Conservation (phyloP, 2,888 invertebrate species). For the Choristoneura rosaceana region DNA sequence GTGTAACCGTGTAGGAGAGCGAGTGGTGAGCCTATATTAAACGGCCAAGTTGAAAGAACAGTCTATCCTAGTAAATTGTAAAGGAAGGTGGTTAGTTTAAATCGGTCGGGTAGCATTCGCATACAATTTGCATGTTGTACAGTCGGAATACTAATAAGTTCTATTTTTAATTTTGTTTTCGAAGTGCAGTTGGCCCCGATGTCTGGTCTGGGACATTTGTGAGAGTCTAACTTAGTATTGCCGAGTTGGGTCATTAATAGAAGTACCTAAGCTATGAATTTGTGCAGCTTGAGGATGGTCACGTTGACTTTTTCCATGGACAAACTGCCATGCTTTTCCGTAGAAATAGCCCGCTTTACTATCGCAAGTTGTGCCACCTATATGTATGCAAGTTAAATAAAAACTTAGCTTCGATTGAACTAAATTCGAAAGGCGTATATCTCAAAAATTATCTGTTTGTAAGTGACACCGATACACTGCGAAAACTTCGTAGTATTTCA, state of each 20-base stretch:
- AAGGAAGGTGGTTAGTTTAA: slow-evolving; percentile 30
- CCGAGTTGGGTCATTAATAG: neutral
- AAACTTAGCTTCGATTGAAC: neutral
- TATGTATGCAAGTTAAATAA: too few species aligned
- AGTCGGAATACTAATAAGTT: slow-evolving; percentile 66
- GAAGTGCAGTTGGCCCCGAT: slow-evolving; percentile 46
- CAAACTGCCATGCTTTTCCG: too few species aligned
- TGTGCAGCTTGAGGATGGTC: neutral
- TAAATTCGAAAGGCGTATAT: too few species aligned
- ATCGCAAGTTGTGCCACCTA: too few species aligned
- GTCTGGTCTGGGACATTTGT: slow-evolving; percentile 14
- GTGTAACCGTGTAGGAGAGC: slow-evolving; percentile 32
- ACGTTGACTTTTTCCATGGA: neutral
- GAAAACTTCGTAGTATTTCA: neutral
- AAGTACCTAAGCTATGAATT: neutral
- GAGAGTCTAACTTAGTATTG: neutral
- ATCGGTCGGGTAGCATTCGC: slow-evolving; percentile 49
- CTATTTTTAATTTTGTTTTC: slow-evolving; percentile 59
- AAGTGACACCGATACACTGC: too few species aligned
- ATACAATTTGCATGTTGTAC: slow-evolving; percentile 64
- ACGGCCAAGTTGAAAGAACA: slow-evolving; percentile 17
- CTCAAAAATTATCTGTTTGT: too few species aligned
- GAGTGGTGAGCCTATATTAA: slow-evolving; percentile 24
- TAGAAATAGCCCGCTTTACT: too few species aligned
- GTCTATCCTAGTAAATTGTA: slow-evolving; percentile 24